These are phyloP conservation scores for Caranx ignobilis DNA, from an alignment of 2,113 vertebrate species.

Conservation along the genomic window DNA sequence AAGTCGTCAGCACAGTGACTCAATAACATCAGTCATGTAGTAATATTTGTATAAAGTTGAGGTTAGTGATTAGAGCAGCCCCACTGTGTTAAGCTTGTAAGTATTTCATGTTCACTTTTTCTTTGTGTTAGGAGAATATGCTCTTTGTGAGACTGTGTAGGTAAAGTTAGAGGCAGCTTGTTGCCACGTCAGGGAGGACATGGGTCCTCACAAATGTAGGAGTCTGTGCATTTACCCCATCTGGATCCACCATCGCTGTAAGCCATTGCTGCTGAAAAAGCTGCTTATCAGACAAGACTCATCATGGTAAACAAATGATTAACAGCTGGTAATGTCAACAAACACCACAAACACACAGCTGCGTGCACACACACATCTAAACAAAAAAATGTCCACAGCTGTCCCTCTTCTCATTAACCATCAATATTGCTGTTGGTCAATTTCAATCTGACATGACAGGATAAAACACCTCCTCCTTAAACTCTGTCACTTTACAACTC, in stretches of 20 bases:
- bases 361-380: constrained; percentile 18
- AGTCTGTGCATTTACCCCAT: neutral
- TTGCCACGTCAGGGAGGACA: neutral
- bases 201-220: neutral
- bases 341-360: constrained; percentile 25
- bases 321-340: constrained; percentile 51
- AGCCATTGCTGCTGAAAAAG: constrained; percentile 34
- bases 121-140: neutral
- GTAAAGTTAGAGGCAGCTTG: too few species aligned
- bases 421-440: constrained; percentile 52
- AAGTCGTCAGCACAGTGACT: too few species aligned
- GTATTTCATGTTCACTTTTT: neutral
- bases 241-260: constrained; percentile 23
- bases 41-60: too few species aligned
- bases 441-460: neutral
- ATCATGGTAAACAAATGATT: constrained; percentile 52
- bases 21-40: too few species aligned
- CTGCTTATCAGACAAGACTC: constrained; percentile 58
- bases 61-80: too few species aligned
- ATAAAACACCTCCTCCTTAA: neutral
- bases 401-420: constrained; percentile 1
- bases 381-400: constrained; percentile 14
- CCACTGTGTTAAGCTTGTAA: too few species aligned
- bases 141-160: too few species aligned
- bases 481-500: neutral